Evolutionary conservation across 2,797 vertebrate species (phyloP), one percentile per base, ranked within the genome.

Genomic region (Oophaga sylvatica): DNA sequence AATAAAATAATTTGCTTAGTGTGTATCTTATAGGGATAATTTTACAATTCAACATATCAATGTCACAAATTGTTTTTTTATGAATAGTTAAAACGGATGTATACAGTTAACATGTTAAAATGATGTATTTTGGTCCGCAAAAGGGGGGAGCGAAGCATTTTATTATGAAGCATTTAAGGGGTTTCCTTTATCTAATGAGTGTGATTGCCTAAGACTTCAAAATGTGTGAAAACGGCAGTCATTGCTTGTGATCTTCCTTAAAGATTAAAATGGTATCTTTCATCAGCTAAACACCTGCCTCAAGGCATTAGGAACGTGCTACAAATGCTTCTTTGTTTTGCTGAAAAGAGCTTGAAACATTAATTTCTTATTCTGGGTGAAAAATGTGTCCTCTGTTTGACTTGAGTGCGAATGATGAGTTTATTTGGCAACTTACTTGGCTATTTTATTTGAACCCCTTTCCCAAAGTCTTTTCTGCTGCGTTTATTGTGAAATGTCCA

Each of bases 211-310:
- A n/a, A 31, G 41, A 85, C 73, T 77, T 63, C 19, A 83, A 84
- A 83, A 84, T 78, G 73, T 78, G 83, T 85, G 59, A 78, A 85
- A 75, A 26, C 59, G 26, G 73, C 48, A 86, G 85, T 80, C 77
- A 29, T 35, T 45, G 26, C 85, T 86, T 86, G 85, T 86, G 85
- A 86, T 86, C 77, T 71, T 60, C 31, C 65, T 71, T 71, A 56
- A 71, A 59, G 53, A 59, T 71, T 86, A 70, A 85, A 65, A 85
- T 75, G 68, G 56, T 75, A 84, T 75, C 70, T 84, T 84, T 84
- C 82, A 75, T 84, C 70, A 84, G 62, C 59, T 70, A 87, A 87
- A 87, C 86, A 87, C 80, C 80, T 87, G 71, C 86, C 68, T 82
- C 60, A 20, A 45, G 80, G 86, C 86, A 59, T 31, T 48, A 83